A percentile compares a stretch with the other conserved stretches of the same genome.
Conservation (phyloP, 2,113 vertebrate species). For the Psittacus erithacus region DNA sequence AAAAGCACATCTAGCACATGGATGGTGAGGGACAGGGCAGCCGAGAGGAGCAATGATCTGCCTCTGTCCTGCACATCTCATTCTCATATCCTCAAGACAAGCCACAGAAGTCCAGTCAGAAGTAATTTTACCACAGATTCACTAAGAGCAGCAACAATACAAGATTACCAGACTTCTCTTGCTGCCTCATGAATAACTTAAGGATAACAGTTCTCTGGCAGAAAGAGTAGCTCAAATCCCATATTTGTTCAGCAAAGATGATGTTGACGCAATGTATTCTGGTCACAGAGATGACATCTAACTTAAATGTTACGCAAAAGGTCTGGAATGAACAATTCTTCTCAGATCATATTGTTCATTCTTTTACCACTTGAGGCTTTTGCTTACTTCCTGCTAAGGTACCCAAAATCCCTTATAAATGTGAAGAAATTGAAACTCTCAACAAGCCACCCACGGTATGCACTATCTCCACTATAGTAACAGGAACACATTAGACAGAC, state of each 20-base stretch:
- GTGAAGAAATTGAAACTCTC: background rate
- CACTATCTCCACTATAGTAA: background rate
- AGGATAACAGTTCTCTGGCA: background rate
- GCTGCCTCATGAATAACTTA: background rate
- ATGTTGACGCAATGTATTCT: background rate
- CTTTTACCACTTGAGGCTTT: background rate
- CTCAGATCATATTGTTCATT: background rate
- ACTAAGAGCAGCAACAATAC: background rate
- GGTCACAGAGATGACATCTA: background rate
- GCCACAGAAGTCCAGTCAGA: background rate
- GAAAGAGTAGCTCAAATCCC: background rate
- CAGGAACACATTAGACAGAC: background rate
- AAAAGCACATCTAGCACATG: background rate
- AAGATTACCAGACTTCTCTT: background rate
- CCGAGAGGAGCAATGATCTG: background rate
- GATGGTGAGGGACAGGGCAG: background rate
- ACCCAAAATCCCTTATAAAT: background rate
- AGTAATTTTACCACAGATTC: background rate
- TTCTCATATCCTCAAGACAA: background rate
- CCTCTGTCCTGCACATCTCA: background rate
- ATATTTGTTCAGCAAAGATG: background rate
- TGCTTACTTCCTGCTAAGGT: background rate
- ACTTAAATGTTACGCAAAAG: background rate
- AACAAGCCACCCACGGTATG: background rate
- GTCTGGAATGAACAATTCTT: background rate